Conservation (phyloP, 2,888 invertebrate species). For the Rutpela maculata region DNA sequence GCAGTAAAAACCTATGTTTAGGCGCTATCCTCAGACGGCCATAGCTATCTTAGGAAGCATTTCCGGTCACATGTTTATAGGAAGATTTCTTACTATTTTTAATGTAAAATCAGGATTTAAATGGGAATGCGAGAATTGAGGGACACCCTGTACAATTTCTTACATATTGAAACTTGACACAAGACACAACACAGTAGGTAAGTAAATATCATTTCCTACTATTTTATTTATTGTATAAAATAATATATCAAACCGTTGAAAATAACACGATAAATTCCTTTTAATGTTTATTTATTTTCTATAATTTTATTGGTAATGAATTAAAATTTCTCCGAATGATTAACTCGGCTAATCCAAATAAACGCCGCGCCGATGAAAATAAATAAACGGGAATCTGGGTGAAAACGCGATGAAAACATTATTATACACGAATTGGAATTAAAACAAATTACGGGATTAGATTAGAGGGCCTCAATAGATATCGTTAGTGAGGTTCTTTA, state of each 20-base stretch:
- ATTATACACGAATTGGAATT: conserved; percentile 20
- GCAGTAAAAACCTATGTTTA: too few species aligned
- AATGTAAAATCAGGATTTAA: too few species aligned
- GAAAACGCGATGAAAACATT: conserved; percentile 34
- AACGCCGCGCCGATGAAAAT: conserved; percentile 32
- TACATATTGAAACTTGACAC: too few species aligned
- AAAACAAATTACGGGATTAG: conserved; percentile 13
- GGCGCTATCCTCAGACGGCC: too few species aligned
- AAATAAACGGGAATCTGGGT: conserved; percentile 26
- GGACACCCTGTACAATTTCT: too few species aligned
- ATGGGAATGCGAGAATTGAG: too few species aligned
- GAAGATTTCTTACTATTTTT: too few species aligned
- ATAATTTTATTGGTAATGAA: conserved; percentile 25
- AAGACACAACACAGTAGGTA: too few species aligned
- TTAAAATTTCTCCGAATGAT: conserved; percentile 31
- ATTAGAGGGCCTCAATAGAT: background rate
- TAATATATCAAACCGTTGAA: background rate
- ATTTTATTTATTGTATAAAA: background rate
- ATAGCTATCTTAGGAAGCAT: too few species aligned
- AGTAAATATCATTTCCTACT: too few species aligned
- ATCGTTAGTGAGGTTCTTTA: conserved; percentile 10
- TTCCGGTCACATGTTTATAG: too few species aligned
- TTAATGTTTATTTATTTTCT: conserved; percentile 22
- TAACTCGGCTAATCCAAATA: conserved; percentile 18
- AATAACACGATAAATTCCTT: background rate